Conservation (phyloP, 2,888 invertebrate genomes). For the Orthonychiurus folsomi region DNA sequence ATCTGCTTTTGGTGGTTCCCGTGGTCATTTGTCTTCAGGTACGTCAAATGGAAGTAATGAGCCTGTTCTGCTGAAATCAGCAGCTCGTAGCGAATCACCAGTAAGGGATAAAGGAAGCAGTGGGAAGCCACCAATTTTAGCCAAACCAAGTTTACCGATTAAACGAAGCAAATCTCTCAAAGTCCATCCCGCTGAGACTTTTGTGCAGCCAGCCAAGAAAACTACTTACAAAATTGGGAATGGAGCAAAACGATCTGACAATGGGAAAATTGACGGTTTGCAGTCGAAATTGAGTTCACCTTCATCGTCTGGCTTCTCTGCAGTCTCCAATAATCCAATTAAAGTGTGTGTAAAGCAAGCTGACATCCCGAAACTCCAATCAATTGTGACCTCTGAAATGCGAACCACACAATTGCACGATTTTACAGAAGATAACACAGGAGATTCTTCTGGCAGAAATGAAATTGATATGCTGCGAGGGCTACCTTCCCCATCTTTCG, state of each 20-base stretch:
- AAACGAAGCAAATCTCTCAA: conserved; percentile 46
- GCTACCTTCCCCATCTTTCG: conserved; percentile 1
- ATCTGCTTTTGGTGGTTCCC: conserved; percentile 10
- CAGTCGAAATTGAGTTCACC: conserved; percentile 12
- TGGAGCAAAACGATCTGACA: conserved; percentile 9
- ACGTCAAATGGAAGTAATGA: background rate
- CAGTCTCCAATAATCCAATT: conserved; percentile 23
- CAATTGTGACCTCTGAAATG: conserved; percentile 20
- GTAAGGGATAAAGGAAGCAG: conserved; percentile 12
- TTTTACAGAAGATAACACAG: background rate
- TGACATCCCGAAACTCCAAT: conserved; percentile 37
- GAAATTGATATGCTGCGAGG: conserved; percentile 2
- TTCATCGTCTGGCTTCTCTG: conserved; percentile 16
- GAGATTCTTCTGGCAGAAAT: background rate
- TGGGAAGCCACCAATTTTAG: conserved; percentile 28
- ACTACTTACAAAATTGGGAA: background rate
- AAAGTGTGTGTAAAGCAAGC: conserved; percentile 37
- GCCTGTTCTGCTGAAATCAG: background rate
- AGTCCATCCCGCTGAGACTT: conserved; percentile 25
- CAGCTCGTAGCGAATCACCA: background rate
- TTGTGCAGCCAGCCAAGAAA: background rate
- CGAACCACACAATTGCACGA: background rate
- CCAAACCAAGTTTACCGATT: conserved; percentile 42
- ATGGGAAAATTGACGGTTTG: background rate
- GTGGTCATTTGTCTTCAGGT: background rate